A percentile compares a stretch with the other conserved stretches of the same genome.
Evolutionary conservation across 2,888 invertebrate genomes (phyloP).

Genomic region (Drosophila pullipes): DNA sequence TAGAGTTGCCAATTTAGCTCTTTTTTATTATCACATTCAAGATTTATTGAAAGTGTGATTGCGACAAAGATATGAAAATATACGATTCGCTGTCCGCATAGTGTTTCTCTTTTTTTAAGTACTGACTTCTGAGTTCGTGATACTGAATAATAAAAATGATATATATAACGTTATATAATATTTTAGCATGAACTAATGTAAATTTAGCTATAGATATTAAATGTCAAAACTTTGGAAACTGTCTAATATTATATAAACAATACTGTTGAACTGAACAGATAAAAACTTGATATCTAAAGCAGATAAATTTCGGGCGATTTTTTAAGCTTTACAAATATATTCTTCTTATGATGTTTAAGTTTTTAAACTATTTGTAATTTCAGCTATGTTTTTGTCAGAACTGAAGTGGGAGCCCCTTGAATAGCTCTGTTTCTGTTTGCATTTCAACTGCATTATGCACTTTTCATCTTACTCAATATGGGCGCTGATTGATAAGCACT

Average conservation of each 20-base stretch:
- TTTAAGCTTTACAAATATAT: too few species aligned
- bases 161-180: not conserved
- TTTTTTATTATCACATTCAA: not conserved
- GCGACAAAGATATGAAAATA: not conserved
- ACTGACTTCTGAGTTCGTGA: not conserved
- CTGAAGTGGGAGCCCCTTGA: not conserved
- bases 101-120: not conserved
- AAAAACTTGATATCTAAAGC: not conserved
- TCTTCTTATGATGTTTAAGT: too few species aligned
- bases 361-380: not conserved
- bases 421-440: not conserved
- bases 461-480: slow-evolving; percentile 70
- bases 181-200: not conserved
- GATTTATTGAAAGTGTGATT: not conserved
- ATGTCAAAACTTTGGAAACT: not conserved
- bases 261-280: not conserved
- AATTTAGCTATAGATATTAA: not conserved
- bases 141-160: not conserved
- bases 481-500: slow-evolving; percentile 71
- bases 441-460: slow-evolving; percentile 49
- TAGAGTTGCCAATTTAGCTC: slow-evolving; percentile 2
- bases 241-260: not conserved
- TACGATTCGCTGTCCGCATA: not conserved
- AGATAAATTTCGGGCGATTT: not conserved
- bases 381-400: not conserved